Base-by-base conservation (phyloP, 2,888 invertebrate species). In the Lithosia quadra region DNA sequence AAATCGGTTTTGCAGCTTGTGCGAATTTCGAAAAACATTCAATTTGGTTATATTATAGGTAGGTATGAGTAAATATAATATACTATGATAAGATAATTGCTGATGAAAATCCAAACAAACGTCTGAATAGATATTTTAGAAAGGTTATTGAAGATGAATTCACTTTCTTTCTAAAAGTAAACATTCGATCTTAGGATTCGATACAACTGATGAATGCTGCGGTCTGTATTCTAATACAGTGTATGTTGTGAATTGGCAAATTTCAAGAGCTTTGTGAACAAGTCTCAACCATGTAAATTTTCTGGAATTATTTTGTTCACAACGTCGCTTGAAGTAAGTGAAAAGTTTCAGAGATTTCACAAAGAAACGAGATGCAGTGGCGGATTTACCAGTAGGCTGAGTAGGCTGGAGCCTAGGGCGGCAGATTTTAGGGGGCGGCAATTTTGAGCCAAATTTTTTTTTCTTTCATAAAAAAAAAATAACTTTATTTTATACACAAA, bases 1-100 rank as follows among this genome's bases (percentile, higher is more conserved):
- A 75, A 73, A 78, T 78, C 70, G 71, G 71, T 80, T 78, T 75
- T 68, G 65, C 65, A 78, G 73, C 63, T 63, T 24, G 65, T 43
- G 49, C 33, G 56, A 75, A 75, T 78, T 66, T 66, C 28, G 22
- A 58, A 71, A 75, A 67, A 67, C 21, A 49, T 66, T 28, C 28
- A 28, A 28, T 5, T 28, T 28, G 5, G 28, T 28, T 28, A 28
- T 28, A n/a, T n/a, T n/a, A n/a, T n/a, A n/a, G n/a, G n/a, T n/a
- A n/a, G n/a, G n/a, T n/a, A n/a, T n/a, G n/a, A n/a, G n/a, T n/a
- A n/a, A n/a, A n/a, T n/a, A n/a, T n/a, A n/a, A n/a, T n/a, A n/a
- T n/a, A n/a, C n/a, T n/a, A n/a, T n/a, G n/a, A n/a, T n/a, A n/a
- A n/a, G n/a, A n/a, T n/a, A n/a, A n/a, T n/a, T n/a, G n/a, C n/a